Conservation (phyloP, 2,888 invertebrate genomes). For the Lasioglossum malachurum region DNA sequence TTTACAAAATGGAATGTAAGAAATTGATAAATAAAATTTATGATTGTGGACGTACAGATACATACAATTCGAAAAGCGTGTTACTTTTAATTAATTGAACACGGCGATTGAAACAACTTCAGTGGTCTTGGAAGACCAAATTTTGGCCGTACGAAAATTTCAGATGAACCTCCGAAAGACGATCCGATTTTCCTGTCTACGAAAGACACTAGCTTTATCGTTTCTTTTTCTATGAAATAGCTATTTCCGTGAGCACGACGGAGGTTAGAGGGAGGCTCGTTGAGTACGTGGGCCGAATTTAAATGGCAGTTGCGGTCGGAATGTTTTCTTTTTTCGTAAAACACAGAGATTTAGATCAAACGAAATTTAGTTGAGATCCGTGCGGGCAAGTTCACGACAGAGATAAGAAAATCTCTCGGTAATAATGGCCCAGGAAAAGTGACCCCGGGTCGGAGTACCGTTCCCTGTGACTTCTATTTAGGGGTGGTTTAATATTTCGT, state of each 20-base stretch:
- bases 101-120: too few species aligned
- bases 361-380: conserved; percentile 6
- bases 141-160: too few species aligned
- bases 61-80: neutral
- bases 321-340: neutral
- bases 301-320: conserved; percentile 3
- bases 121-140: too few species aligned
- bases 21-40: neutral
- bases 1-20: too few species aligned
- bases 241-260: neutral
- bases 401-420: neutral
- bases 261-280: neutral
- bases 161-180: neutral
- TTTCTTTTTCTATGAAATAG: neutral
- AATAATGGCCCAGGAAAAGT: neutral
- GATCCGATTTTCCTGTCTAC: neutral
- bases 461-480: neutral
- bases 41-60: neutral
- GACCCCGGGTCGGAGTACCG: conserved; percentile 8
- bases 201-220: neutral
- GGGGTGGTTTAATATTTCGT: neutral
- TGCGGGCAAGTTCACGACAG: neutral
- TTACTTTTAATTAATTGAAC: too few species aligned
- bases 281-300: conserved; percentile 48
- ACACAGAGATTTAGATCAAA: conserved; percentile 36